Evolutionary conservation across 2,113 vertebrate species (phyloP).

Genomic region (Fulica atra): DNA sequence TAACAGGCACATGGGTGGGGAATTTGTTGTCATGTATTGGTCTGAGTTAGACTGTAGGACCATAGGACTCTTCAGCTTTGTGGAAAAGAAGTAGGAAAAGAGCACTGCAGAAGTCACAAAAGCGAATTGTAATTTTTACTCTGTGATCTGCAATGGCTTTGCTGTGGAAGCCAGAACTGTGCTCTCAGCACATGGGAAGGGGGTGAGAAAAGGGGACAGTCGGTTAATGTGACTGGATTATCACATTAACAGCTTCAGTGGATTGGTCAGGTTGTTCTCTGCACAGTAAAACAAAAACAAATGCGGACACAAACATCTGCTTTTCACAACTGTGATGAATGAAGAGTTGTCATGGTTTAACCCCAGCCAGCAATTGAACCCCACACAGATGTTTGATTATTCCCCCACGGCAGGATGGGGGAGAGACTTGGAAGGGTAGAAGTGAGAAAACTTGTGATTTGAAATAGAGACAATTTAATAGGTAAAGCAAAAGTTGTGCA

Average conservation of each 20-base stretch:
- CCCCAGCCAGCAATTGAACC: too few relatives aligned
- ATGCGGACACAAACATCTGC: not conserved
- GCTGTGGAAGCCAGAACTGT: not conserved
- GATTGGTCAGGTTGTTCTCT: not conserved
- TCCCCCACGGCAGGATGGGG: too few relatives aligned
- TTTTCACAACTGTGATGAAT: not conserved
- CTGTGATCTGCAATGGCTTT: not conserved
- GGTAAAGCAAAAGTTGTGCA: too few relatives aligned
- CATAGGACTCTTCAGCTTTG: not conserved
- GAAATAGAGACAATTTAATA: too few relatives aligned
- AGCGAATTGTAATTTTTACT: not conserved
- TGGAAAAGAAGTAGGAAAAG: not conserved
- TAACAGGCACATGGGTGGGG: not conserved
- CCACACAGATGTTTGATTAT: too few relatives aligned
- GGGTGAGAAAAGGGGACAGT: not conserved
- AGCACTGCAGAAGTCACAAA: not conserved
- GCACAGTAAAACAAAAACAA: not conserved
- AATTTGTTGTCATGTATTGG: accelerated
- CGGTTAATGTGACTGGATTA: not conserved
- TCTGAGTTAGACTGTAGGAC: not conserved
- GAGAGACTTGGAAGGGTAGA: too few relatives aligned
- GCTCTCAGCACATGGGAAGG: accelerated
- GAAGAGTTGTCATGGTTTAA: too few relatives aligned
- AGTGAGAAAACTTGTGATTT: too few relatives aligned
- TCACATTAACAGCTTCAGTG: accelerated